A percentile compares a stretch with the other conserved stretches of the same genome.
phyloP scores from a whole-genome alignment of 2,797 vertebrate genomes.

The Hirundo rustica region DNA sequence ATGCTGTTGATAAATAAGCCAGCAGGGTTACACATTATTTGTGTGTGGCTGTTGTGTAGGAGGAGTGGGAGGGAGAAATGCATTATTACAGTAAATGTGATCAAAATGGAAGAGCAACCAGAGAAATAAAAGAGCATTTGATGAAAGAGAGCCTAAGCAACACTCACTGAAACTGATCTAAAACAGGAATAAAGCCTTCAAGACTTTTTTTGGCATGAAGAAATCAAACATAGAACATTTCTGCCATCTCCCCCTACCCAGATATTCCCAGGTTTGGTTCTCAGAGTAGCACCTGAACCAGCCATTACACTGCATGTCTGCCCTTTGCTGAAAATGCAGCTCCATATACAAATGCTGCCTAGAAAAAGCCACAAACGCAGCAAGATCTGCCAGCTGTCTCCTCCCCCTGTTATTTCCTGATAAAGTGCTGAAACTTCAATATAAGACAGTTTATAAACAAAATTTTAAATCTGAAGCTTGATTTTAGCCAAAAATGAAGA shows the following conservation, averaged over 20 bases:
- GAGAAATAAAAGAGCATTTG: not conserved
- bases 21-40: not conserved
- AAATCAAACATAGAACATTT: not conserved
- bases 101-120: not conserved
- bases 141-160: not conserved
- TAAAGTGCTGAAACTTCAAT: not conserved
- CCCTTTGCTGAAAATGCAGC: not conserved
- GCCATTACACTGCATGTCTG: not conserved
- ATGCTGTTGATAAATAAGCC: slow-evolving; percentile 11
- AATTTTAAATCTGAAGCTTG: not conserved
- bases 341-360: not conserved
- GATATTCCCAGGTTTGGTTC: not conserved
- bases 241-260: not conserved
- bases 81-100: slow-evolving; percentile 55
- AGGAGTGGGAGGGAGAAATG: slow-evolving; percentile 8
- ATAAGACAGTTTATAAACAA: not conserved
- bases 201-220: not conserved
- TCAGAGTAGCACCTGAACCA: not conserved
- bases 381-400: not conserved
- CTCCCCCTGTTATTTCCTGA: not conserved
- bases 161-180: not conserved
- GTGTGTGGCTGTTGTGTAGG: not conserved
- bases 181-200: not conserved
- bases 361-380: not conserved
- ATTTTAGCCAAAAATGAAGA: not conserved